phyloP scores from a whole-genome alignment of 2,113 vertebrate species.

The Sterna hirundo region DNA sequence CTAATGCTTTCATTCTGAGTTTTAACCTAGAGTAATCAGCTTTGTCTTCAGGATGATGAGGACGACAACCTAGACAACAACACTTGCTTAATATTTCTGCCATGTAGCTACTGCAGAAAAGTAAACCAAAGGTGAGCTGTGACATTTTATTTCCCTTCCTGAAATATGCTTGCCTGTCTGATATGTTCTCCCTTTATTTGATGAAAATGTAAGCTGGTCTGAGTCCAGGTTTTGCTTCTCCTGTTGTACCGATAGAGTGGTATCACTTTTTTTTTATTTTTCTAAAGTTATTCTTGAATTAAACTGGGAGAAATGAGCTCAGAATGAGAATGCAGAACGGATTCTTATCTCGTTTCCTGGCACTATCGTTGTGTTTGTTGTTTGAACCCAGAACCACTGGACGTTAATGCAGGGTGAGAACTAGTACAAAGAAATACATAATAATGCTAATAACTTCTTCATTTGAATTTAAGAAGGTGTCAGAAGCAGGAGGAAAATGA shows the following conservation, averaged over 20 bases:
- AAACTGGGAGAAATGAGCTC: neutral
- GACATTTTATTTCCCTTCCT: neutral
- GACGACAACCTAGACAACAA: neutral
- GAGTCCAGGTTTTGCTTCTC: neutral
- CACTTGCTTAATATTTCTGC: neutral
- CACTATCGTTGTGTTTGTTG: neutral
- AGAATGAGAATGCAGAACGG: neutral
- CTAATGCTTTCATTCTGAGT: neutral
- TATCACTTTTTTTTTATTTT: neutral
- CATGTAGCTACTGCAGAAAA: neutral
- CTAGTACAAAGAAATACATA: neutral
- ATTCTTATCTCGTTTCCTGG: neutral
- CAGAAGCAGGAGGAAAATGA: neutral
- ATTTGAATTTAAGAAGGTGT: neutral
- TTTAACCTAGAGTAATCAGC: neutral
- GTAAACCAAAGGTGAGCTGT: neutral
- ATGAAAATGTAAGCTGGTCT: neutral
- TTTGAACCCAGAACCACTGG: neutral
- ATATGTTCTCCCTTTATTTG: neutral
- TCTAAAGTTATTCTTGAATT: neutral
- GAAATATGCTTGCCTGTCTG: neutral
- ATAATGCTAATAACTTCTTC: neutral
- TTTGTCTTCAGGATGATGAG: neutral
- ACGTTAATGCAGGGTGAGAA: neutral
- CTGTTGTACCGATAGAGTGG: neutral